Evolutionary conservation across 2,113 vertebrate species (phyloP).

Genomic region (Cromileptes altivelis): DNA sequence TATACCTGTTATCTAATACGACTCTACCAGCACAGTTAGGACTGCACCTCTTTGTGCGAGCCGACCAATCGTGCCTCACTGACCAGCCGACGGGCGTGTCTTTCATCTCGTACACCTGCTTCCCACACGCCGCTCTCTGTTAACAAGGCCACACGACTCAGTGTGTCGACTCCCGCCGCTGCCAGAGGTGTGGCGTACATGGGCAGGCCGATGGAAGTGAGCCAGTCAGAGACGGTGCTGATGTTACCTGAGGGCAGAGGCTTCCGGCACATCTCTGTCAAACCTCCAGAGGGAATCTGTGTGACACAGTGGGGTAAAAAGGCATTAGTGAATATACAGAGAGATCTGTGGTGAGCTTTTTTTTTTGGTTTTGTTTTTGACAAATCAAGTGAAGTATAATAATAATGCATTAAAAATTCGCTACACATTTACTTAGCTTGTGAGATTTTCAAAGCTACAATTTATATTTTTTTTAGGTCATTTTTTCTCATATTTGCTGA

Average conservation of each 20-base stretch:
- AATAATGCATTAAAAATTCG: background rate
- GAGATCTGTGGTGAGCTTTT: background rate
- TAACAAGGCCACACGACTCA: constrained; percentile 90
- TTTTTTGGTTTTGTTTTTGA: background rate
- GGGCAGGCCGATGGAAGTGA: constrained; percentile 93
- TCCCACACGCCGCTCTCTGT: constrained; percentile 89
- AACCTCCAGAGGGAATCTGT: constrained; percentile 95
- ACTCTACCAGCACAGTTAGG: constrained; percentile 49
- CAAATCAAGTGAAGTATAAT: background rate
- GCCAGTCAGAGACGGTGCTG: constrained; percentile 91
- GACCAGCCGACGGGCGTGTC: constrained; percentile 91
- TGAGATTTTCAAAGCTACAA: background rate
- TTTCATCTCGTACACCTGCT: constrained; percentile 92
- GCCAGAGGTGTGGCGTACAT: constrained; percentile 89
- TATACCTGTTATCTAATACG: constrained; percentile 33
- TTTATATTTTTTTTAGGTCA: too few relatives aligned
- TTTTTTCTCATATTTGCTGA: too few relatives aligned
- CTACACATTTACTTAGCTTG: background rate
- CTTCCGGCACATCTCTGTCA: constrained; percentile 94
- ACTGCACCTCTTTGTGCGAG: constrained; percentile 63
- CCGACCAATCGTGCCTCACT: constrained; percentile 89
- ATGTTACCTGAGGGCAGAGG: constrained; percentile 87
- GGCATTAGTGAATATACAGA: background rate
- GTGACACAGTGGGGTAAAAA: background rate
- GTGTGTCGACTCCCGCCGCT: constrained; percentile 88